These are phyloP conservation scores for Cheilosia scutellata DNA, from an alignment of 2,888 invertebrate species.

Conservation along the genomic window DNA sequence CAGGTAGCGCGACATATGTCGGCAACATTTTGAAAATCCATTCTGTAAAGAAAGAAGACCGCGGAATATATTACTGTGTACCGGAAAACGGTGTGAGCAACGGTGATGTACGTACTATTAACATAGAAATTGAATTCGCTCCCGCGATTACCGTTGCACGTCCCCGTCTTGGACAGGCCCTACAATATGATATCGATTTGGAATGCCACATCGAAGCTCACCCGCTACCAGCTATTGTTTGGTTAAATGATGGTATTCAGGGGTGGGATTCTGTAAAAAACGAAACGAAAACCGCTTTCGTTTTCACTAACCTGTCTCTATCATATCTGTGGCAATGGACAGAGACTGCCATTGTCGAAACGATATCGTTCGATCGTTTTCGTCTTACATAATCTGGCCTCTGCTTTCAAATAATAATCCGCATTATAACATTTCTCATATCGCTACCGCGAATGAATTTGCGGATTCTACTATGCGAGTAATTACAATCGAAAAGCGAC, in stretches of 20 bases:
- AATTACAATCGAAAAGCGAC: constrained; percentile 95
- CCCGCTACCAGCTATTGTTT: constrained; percentile 95
- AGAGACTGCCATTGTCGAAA: no score
- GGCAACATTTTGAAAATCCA: constrained; percentile 92
- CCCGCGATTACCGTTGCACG: constrained; percentile 94
- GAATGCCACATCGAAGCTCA: constrained; percentile 98
- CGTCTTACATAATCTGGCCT: no score
- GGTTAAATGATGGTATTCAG: constrained; percentile 93
- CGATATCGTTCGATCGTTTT: no score
- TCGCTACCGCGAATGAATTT: constrained; percentile 95
- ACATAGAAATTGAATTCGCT: constrained; percentile 95
- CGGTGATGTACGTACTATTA: constrained; percentile 93
- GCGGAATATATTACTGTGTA: constrained; percentile 97
- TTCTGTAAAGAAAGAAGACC: constrained; percentile 92
- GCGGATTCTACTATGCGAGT: constrained; percentile 95
- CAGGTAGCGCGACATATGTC: constrained; percentile 85
- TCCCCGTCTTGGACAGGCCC: constrained; percentile 92
- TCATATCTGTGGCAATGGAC: no score
- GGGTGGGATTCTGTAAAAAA: no score
- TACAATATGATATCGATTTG: constrained; percentile 97
- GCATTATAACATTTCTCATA: constrained; percentile 95
- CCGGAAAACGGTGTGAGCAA: constrained; percentile 95
- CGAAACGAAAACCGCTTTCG: no score
- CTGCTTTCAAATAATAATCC: constrained; percentile 96
- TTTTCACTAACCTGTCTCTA: no score